Base-by-base conservation (phyloP, 2,888 invertebrate genomes). In the Lathronympha strigana region DNA sequence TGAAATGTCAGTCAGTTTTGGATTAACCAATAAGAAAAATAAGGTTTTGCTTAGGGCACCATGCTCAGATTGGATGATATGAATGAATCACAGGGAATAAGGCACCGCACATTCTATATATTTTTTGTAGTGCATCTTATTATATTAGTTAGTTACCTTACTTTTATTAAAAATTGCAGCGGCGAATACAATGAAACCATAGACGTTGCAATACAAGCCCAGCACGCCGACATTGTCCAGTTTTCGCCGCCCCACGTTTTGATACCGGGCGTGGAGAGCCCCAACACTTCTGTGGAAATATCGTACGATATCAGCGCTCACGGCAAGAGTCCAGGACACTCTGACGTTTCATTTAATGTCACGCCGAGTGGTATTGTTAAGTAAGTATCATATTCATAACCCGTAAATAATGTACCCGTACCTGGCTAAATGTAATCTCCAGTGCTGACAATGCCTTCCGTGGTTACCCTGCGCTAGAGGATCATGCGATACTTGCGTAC, bases 291-390 rank as follows among this genome's bases (percentile, higher is more conserved):
- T 0, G 87, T 83, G n/a, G 76, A 84, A 69, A 84, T 86, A 71
- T 77, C 83, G 0, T 87, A 93, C 69, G 86, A 90, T 13, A 86
- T 96, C 40, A 89, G 87, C 74, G 91, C 94, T 0, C 87, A 93
- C 57, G 96, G 95, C 15, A 89, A 92, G 36, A 93, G 90, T 23
- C 95, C 96, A 0, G 96, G 96, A 47, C 94, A 94, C 76, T 93
- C 95, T 0, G 93, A 94, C 66, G 89, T 96, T 53, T 93, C 92
- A 0, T 93, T 94, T 54, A 94, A 94, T 73, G 90, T 93, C 25
- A 93, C 93, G 0, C 93, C 94, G 0, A 70, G 78, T 21, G 90
- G 93, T 23, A 80, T 83, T 70, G 82, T 92, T 49, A 79, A 88
- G 94, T 94, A 75, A 90, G 93, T 88, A 33, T 8, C n/a, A 6